Base-by-base conservation (phyloP, 2,113 vertebrate species). In the Tachysurus vachellii region DNA sequence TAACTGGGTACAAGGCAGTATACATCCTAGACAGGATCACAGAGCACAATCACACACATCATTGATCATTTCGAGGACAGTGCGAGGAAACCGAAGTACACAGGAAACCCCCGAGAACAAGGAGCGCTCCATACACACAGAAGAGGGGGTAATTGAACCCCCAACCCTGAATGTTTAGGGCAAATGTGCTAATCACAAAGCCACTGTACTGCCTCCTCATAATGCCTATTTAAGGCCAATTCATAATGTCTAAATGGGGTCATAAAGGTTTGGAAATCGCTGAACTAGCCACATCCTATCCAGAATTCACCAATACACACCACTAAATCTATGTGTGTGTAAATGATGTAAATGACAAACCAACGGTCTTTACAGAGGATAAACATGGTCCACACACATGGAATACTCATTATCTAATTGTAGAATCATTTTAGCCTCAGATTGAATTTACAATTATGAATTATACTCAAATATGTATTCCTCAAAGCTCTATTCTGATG, bases 391-490 rank as follows among this genome's bases (percentile, higher is more conserved):
- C 14, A 44, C 14, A 61, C 13, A 59, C 64, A 56, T 31, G 31
- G 23, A 82, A 36, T 31, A 56, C 11, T 62, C 47, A 50, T 87
- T 81, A 73, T 66, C 85, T 53, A 90, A 89, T 75, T 86, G 44
- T 66, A 61, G 21, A 80, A 75, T 88, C 86, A 89, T 87, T 42
- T 75, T 36, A 5, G 21, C 28, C 56, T 53, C 81, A 82, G 90
- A 87, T 87, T 88, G 70, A 91, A 88, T 85, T 73, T 56, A 82
- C 81, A 59, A 59, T 84, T 73, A 84, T 59, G 17, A 86, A 87
- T 80, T n/a, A n/a, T n/a, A n/a, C n/a, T n/a, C n/a, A n/a, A n/a
- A n/a, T n/a, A n/a, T n/a, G n/a, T n/a, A n/a, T n/a, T n/a, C n/a
- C n/a, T 36, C 83, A 50, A 83, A 86, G 54, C 68, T 75, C 16